phyloP scores from a whole-genome alignment of 2,888 invertebrate species.

The Tridacna gigas region DNA sequence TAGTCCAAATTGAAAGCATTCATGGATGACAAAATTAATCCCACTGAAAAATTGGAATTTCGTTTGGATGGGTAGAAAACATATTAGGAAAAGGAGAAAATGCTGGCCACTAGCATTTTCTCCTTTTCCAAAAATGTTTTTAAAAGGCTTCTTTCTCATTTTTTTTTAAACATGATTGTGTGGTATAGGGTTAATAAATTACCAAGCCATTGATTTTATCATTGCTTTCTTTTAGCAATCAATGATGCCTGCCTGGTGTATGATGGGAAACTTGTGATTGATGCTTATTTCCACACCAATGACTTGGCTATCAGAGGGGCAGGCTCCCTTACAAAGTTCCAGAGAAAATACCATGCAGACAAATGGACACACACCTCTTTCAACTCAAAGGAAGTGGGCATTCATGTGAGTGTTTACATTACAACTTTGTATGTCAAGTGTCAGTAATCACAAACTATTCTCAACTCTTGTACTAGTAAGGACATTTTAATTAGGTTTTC shows the following conservation, averaged over 20 bases:
- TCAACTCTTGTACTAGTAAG: no score
- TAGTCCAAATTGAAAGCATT: no score
- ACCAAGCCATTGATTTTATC: no score
- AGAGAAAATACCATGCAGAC: conserved; percentile 84
- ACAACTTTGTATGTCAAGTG: background rate
- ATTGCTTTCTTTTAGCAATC: conserved; percentile 74
- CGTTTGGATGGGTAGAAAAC: no score
- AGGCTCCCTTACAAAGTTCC: conserved; percentile 84
- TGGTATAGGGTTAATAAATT: no score
- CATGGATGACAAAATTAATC: no score
- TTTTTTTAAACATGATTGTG: background rate
- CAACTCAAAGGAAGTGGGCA: conserved; percentile 85
- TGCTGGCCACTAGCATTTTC: background rate
- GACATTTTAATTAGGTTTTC: no score
- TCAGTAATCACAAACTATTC: no score
- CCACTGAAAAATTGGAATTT: no score
- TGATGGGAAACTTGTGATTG: conserved; percentile 85
- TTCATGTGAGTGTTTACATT: conserved; percentile 73
- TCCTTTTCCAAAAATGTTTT: background rate
- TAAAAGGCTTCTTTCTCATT: background rate
- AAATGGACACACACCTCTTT: conserved; percentile 84
- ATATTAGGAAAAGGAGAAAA: background rate
- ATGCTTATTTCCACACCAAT: conserved; percentile 85
- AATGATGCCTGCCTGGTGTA: conserved; percentile 85
- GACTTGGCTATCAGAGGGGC: conserved; percentile 84